Base-by-base conservation (phyloP, 1,140 invertebrate species). In the Calycopis cecrops region DNA sequence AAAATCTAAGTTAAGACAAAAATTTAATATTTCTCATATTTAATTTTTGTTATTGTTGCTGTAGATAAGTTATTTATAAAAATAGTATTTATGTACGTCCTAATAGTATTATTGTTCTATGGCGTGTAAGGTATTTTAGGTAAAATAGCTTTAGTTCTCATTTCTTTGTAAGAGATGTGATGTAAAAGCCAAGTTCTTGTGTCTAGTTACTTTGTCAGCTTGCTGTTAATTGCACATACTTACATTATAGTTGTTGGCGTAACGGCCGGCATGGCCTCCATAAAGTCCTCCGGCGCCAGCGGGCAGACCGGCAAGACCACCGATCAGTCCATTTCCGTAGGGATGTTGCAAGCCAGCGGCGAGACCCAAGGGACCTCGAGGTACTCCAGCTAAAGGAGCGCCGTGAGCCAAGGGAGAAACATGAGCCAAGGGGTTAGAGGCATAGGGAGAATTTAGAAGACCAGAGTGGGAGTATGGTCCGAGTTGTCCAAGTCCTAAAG, bases 181-280 rank as follows among this genome's bases (percentile, higher is more conserved):
- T n/a, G n/a, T n/a, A n/a, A n/a, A n/a, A n/a, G n/a, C n/a, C n/a
- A n/a, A n/a, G n/a, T n/a, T n/a, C n/a, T n/a, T n/a, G n/a, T n/a
- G n/a, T n/a, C n/a, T n/a, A n/a, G n/a, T n/a, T n/a, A n/a, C n/a
- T n/a, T n/a, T n/a, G n/a, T n/a, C n/a, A n/a, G n/a, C n/a, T n/a
- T n/a, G n/a, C n/a, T n/a, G n/a, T n/a, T n/a, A n/a, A n/a, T n/a
- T n/a, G n/a, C 12, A 37, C 17, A n/a, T 61, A 72, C 75, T 62
- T 71, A 85, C 81, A 48, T 77, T 79, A 57, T 76, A 79, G 35
- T 77, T 74, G 44, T 74, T 64, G 53, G 53, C 57, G 40, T 54
- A 54, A 47, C 52, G 38, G 34, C 40, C 44, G 34, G 52, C 52
- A 17, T 54, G 44, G 1, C 21, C 28, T 44, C 40, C 40, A 11